phyloP scores from a whole-genome alignment of 2,113 vertebrate genomes.

The Shinisaurus crocodilurus region DNA sequence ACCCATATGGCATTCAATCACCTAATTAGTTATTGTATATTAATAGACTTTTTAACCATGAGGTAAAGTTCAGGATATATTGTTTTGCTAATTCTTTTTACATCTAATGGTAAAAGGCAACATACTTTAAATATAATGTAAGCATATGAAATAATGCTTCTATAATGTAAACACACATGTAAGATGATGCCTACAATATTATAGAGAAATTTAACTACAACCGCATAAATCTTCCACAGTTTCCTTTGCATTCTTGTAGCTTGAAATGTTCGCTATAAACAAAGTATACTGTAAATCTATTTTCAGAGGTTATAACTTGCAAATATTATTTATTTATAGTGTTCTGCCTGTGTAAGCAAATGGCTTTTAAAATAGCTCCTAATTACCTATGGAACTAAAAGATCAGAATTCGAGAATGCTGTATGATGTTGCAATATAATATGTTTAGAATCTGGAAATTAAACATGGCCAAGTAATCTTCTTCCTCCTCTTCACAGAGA shows the following conservation, averaged over 20 bases:
- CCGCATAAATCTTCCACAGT: constrained; percentile 34
- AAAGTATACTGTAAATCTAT: not conserved
- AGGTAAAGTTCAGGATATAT: constrained; percentile 47
- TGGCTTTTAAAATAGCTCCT: constrained; percentile 14
- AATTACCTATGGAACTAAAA: constrained; percentile 18
- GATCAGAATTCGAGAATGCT: not conserved
- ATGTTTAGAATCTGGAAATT: not conserved
- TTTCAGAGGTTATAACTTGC: constrained; percentile 12
- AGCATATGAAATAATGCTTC: constrained; percentile 59
- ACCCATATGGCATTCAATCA: constrained; percentile 41
- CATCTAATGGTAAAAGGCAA: constrained; percentile 62
- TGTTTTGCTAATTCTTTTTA: constrained; percentile 67
- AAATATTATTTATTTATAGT: constrained; percentile 3
- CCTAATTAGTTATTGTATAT: constrained; percentile 53
- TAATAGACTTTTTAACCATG: constrained; percentile 54
- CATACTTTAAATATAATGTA: constrained; percentile 65
- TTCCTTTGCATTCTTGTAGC: not conserved
- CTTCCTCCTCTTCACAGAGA: not conserved
- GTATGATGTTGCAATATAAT: not conserved
- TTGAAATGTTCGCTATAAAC: constrained; percentile 15
- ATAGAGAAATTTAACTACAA: constrained; percentile 41
- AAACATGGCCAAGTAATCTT: not conserved
- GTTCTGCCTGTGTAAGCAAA: not conserved
- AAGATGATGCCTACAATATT: constrained; percentile 54
- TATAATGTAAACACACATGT: constrained; percentile 63